Percentiles rank a stretch among this genome's conserved stretches.
Evolutionary conservation across 1,140 invertebrate genomes (phyloP).

Genomic region (Glossosoma conforme): DNA sequence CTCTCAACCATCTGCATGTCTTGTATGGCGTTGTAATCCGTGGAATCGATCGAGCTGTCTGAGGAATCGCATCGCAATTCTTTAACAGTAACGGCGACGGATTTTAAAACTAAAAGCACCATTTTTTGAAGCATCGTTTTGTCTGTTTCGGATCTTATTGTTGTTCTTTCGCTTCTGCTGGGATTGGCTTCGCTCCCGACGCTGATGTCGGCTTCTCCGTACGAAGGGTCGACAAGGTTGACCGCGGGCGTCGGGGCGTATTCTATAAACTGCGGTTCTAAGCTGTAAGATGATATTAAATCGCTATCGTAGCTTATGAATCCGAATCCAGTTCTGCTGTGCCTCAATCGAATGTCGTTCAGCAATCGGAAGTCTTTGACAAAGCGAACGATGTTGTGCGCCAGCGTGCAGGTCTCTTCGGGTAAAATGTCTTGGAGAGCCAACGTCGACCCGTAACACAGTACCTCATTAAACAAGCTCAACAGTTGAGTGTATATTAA

Average conservation of each 20-base stretch:
- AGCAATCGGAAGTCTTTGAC: constrained; percentile 79
- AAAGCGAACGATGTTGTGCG: constrained; percentile 76
- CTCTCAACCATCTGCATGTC: constrained; percentile 84
- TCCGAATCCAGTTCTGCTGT: constrained; percentile 50
- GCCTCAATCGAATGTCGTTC: constrained; percentile 52
- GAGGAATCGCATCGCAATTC: constrained; percentile 82
- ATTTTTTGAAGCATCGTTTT: constrained; percentile 78
- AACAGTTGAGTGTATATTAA: constrained; percentile 80
- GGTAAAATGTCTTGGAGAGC: constrained; percentile 80
- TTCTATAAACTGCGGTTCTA: constrained; percentile 10
- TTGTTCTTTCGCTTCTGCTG: constrained; percentile 36
- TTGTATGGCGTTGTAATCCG: constrained; percentile 78
- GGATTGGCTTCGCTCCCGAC: constrained; percentile 35
- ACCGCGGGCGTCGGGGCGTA: constrained; percentile 4
- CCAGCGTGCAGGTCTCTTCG: constrained; percentile 80
- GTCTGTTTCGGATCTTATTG: constrained; percentile 48
- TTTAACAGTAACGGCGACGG: constrained; percentile 84
- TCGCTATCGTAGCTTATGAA: constrained; percentile 51
- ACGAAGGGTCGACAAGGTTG: not conserved
- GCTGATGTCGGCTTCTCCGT: constrained; percentile 32
- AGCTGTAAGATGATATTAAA: constrained; percentile 11
- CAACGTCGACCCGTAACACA: constrained; percentile 85
- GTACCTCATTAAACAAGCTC: constrained; percentile 79
- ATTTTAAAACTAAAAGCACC: constrained; percentile 78
- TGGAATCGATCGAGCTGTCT: constrained; percentile 73